These are phyloP conservation scores for Idaea aversata DNA, from an alignment of 2,888 invertebrate species.

Conservation along the genomic window DNA sequence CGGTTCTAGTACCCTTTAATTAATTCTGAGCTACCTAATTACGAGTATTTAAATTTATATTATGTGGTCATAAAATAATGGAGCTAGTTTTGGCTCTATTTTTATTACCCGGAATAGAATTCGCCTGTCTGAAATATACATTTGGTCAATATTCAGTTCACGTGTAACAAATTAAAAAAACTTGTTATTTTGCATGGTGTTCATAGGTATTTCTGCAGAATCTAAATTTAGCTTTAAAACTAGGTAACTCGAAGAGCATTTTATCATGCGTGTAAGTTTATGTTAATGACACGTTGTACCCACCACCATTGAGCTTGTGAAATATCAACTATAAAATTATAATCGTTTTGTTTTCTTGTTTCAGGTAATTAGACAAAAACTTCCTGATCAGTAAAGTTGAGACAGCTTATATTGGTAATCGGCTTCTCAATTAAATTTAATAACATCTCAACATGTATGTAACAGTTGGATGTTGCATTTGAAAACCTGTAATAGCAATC, in stretches of 20 bases:
- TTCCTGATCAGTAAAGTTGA: not conserved
- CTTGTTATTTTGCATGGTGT: not conserved
- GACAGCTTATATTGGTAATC: constrained; percentile 3
- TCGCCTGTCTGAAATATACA: not conserved
- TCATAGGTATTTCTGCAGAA: not conserved
- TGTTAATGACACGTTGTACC: not conserved
- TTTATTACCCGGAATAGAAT: not conserved
- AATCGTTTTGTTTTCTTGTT: constrained; percentile 22
- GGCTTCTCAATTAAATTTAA: not conserved
- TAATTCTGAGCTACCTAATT: not conserved
- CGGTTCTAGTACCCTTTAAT: not conserved
- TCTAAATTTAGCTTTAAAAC: too few relatives aligned
- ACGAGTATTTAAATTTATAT: not conserved
- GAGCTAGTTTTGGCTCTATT: not conserved
- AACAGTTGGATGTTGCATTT: not conserved
- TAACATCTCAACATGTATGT: not conserved
- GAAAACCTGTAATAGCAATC: not conserved
- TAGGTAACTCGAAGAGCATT: not conserved
- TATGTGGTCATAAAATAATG: not conserved
- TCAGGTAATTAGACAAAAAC: constrained; percentile 24
- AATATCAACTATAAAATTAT: constrained; percentile 16
- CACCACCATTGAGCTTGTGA: too few relatives aligned
- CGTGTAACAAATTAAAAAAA: not conserved
- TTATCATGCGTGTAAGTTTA: not conserved
- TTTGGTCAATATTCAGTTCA: not conserved